Evolutionary conservation across 2,113 vertebrate genomes (phyloP).

Genomic region (Rhombomys opimus): DNA sequence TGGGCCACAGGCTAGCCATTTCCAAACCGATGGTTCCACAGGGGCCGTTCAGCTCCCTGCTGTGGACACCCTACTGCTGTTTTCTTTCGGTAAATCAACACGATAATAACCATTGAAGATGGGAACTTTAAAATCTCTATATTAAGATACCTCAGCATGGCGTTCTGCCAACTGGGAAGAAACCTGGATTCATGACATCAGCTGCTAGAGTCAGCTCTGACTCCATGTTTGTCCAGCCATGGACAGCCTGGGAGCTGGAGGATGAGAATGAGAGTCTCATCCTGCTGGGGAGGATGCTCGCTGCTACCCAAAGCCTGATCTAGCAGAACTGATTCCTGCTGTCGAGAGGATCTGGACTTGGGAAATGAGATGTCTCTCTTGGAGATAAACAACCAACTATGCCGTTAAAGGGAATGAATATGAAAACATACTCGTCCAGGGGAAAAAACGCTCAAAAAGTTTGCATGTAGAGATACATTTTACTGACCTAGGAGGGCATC

Average conservation of each 20-base stretch:
- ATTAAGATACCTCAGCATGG: conserved; percentile 1
- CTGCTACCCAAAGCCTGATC: neutral
- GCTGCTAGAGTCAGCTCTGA: neutral
- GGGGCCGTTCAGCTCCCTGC: neutral
- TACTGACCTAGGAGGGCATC: neutral
- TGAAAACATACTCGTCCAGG: neutral
- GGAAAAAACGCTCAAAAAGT: neutral
- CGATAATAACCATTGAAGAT: conserved; percentile 29
- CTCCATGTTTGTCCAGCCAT: no score
- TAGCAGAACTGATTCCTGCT: neutral
- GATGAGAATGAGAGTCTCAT: neutral
- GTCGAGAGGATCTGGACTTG: neutral
- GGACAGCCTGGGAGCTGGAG: neutral
- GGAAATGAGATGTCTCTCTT: neutral
- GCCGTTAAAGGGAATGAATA: neutral
- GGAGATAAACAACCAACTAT: neutral
- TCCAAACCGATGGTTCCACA: neutral
- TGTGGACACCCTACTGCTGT: neutral
- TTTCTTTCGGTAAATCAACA: neutral
- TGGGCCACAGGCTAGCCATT: neutral
- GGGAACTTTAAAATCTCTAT: neutral
- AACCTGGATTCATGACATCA: neutral
- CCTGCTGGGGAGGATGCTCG: neutral
- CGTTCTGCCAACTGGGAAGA: neutral
- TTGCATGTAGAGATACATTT: neutral